These are phyloP conservation scores for Lycodopsis pacificus DNA, from an alignment of 2,797 vertebrate species.

Conservation along the genomic window DNA sequence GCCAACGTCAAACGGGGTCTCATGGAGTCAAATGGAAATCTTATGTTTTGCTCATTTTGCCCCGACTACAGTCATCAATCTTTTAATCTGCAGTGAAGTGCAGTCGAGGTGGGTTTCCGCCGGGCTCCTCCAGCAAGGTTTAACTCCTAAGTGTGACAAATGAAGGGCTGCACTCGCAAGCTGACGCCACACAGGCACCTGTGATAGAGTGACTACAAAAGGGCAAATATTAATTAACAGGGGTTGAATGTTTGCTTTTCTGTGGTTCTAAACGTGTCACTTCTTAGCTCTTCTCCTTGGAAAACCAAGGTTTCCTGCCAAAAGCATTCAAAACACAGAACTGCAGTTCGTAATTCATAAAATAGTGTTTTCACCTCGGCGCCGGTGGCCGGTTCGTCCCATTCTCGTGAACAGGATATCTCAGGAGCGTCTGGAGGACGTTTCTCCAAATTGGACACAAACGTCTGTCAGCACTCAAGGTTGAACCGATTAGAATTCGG, in stretches of 20 bases:
- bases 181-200: not conserved
- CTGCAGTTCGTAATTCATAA: not conserved
- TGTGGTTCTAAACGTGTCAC: not conserved
- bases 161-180: slow-evolving; percentile 51
- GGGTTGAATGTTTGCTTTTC: not conserved
- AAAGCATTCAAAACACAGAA: not conserved
- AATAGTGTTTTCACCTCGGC: not conserved
- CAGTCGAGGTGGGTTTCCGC: slow-evolving; percentile 37
- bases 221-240: not conserved
- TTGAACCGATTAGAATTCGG: not conserved
- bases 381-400: not conserved
- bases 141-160: slow-evolving; percentile 76
- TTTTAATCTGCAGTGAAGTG: slow-evolving; percentile 69
- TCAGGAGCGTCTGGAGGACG: too few relatives aligned
- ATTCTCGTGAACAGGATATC: not conserved
- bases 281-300: not conserved
- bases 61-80: slow-evolving; percentile 66
- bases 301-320: too few relatives aligned
- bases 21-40: slow-evolving; percentile 63
- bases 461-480: not conserved
- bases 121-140: slow-evolving; percentile 65
- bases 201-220: slow-evolving; percentile 18
- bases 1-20: slow-evolving; percentile 52
- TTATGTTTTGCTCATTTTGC: slow-evolving; percentile 59
- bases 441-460: too few relatives aligned